phyloP scores from a whole-genome alignment of 2,888 invertebrate species.

The Pyrrhosoma nymphula region DNA sequence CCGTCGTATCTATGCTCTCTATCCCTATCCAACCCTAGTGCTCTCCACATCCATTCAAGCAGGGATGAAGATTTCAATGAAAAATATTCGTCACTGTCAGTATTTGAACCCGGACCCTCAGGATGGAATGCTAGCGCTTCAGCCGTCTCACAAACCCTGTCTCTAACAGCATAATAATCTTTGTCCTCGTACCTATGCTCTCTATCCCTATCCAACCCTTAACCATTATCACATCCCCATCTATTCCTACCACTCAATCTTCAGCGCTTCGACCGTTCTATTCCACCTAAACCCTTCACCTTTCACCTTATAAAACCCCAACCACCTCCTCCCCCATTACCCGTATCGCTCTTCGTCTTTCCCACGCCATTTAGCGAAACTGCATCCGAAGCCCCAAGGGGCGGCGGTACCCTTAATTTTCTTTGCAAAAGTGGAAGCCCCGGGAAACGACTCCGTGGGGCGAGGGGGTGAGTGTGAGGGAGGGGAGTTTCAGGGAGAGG shows the following conservation, averaged over 20 bases:
- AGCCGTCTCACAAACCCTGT: no score
- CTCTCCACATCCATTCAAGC: no score
- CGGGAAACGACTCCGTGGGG: background rate
- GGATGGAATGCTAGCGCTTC: no score
- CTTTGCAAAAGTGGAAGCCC: slow-evolving; percentile 36
- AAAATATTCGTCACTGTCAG: no score
- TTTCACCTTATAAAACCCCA: slow-evolving; percentile 27
- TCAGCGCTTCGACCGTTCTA: background rate
- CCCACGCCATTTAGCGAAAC: slow-evolving; percentile 32
- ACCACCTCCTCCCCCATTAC: background rate
- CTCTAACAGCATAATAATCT: no score
- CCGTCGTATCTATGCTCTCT: no score
- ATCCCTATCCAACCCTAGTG: no score
- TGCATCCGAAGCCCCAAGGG: background rate
- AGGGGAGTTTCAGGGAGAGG: background rate
- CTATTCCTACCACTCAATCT: background rate
- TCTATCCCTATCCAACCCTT: no score
- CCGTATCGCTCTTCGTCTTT: slow-evolving; percentile 25
- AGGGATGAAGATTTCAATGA: no score
- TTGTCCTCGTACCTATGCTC: no score
- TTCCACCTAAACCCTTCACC: no score
- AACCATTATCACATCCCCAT: background rate
- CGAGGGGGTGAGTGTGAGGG: background rate
- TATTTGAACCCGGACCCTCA: no score
- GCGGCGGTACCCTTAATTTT: slow-evolving; percentile 22